phyloP scores from a whole-genome alignment of 2,113 vertebrate species.

The Elaphurus davidianus region DNA sequence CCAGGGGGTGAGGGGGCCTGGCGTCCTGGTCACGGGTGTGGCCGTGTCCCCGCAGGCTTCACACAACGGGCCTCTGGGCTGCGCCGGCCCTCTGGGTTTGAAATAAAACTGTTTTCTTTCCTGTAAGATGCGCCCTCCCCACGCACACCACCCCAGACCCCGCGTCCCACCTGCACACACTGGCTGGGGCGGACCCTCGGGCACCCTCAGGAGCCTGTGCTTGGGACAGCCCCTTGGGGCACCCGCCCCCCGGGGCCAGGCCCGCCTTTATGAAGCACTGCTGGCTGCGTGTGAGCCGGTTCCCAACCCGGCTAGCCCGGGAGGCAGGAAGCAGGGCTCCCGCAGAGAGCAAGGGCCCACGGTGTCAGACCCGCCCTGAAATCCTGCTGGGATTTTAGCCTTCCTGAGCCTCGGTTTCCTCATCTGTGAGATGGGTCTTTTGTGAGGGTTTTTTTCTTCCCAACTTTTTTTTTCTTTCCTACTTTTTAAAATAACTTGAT shows the following conservation, averaged over 20 bases:
- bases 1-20: neutral
- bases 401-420: neutral
- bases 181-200: neutral
- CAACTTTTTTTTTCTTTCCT: neutral
- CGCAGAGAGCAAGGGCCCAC: neutral
- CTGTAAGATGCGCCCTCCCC: neutral
- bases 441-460: neutral
- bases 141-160: neutral
- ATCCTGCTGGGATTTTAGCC: neutral
- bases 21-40: constrained; percentile 6
- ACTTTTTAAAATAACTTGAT: neutral
- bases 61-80: constrained; percentile 19
- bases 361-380: neutral
- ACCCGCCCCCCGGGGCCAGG: neutral
- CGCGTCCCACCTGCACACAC: neutral
- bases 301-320: neutral
- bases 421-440: neutral
- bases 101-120: constrained; percentile 34
- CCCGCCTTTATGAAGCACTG: neutral
- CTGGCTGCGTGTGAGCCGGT: neutral
- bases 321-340: neutral
- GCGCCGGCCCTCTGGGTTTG: constrained; percentile 25
- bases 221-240: neutral
- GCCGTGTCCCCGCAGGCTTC: constrained; percentile 41
- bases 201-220: neutral